Evolutionary conservation across 2,888 invertebrate species (phyloP).

Genomic region (Cyrtodaria siliqua): DNA sequence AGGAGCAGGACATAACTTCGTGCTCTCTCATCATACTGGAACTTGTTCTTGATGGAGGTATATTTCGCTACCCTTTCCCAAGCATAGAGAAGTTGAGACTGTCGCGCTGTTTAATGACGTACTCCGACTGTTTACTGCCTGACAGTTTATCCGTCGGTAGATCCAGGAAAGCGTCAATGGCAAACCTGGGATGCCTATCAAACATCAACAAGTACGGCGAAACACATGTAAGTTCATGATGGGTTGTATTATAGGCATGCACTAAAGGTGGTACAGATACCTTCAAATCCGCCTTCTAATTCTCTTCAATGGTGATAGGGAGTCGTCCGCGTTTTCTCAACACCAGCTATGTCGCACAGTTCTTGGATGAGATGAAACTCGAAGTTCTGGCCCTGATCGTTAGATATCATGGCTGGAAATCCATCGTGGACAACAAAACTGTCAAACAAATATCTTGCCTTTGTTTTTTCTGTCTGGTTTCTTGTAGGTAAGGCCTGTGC

Average conservation of each 20-base stretch:
- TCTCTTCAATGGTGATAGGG: not conserved
- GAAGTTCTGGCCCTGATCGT: too few species aligned
- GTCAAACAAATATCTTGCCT: constrained; percentile 21
- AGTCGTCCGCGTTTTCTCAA: constrained; percentile 16
- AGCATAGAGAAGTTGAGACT: too few species aligned
- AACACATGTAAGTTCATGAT: constrained; percentile 37
- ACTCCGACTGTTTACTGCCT: too few species aligned
- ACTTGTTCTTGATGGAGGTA: too few species aligned
- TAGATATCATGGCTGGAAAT: constrained; percentile 8
- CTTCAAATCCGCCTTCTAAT: too few species aligned
- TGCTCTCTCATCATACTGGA: too few species aligned
- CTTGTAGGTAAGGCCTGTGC: constrained; percentile 34
- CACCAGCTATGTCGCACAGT: too few species aligned
- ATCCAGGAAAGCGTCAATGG: constrained; percentile 32
- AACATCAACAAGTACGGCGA: constrained; percentile 48
- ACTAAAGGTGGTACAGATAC: too few species aligned
- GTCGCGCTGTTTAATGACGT: too few species aligned
- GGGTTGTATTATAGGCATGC: constrained; percentile 38
- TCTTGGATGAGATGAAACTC: too few species aligned
- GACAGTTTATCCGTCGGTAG: not conserved
- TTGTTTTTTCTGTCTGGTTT: constrained; percentile 37
- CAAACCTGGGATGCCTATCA: constrained; percentile 42
- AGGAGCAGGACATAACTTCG: too few species aligned
- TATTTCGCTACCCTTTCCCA: too few species aligned
- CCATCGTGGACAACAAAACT: constrained; percentile 12